A percentile compares a stretch with the other conserved stretches of the same genome.
Conservation (phyloP, 1,140 invertebrate species). For the Megalopta genalis region DNA sequence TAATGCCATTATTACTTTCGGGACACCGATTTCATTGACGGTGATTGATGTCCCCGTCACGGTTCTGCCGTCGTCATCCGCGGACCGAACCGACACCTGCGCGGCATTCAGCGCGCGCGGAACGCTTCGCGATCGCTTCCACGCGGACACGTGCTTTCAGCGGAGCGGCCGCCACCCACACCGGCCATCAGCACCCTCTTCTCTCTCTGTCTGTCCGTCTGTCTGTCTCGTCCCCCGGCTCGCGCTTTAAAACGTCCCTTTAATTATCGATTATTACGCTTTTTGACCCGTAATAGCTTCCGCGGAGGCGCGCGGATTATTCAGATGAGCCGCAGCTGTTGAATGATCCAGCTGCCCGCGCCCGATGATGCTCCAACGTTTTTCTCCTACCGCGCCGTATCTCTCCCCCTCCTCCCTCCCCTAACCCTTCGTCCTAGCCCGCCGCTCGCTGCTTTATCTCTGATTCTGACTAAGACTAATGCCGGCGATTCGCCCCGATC, state of each 20-base stretch:
- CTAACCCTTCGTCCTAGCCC: no score
- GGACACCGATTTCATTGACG: slow-evolving; percentile 31
- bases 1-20: slow-evolving; percentile 34
- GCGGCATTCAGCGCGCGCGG: neutral
- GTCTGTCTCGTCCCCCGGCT: no score
- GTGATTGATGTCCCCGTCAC: slow-evolving; percentile 25
- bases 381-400: slow-evolving; percentile 47
- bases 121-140: neutral
- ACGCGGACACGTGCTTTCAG: slow-evolving; percentile 9
- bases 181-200: no score
- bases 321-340: slow-evolving; percentile 51
- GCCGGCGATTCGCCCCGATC: slow-evolving; percentile 70
- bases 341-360: slow-evolving; percentile 43
- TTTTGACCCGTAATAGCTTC: slow-evolving; percentile 45
- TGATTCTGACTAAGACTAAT: slow-evolving; percentile 76
- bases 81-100: neutral
- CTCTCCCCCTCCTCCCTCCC: no score
- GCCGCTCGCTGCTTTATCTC: slow-evolving; percentile 73
- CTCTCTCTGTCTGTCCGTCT: no score
- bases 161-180: neutral
- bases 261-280: slow-evolving; percentile 52
- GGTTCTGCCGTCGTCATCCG: slow-evolving; percentile 27
- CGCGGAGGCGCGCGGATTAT: slow-evolving; percentile 43
- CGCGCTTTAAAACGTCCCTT: slow-evolving; percentile 33
- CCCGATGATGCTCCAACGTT: slow-evolving; percentile 56